Base-by-base conservation (phyloP, 2,113 vertebrate genomes). In the Cromileptes altivelis region DNA sequence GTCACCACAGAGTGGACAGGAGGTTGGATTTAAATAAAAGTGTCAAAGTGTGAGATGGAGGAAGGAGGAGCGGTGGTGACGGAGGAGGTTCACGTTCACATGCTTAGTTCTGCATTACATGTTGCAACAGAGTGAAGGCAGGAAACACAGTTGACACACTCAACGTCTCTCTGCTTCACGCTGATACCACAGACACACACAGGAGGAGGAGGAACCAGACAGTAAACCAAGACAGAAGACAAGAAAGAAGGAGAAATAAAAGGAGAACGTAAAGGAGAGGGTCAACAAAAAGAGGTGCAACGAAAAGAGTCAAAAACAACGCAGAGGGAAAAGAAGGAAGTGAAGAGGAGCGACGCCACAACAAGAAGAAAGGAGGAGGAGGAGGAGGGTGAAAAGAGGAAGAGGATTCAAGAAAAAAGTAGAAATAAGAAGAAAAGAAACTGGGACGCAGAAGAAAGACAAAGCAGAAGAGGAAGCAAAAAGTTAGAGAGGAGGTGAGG, bases 111-210 rank as follows among this genome's bases (percentile, higher is more conserved):
- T 85, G 81, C 85, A 57, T 85, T 72, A 78, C 30, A 49, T 6
- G 67, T 87, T 78, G 86, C 84, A 86, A 82, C 63, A 87, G 57
- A 68, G 52, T 3, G 40, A 67, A 18, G 49, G 61, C 87, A 91
- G 89, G 91, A 92, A 92, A 67, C 78, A 25, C 63, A 62, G 13
- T 75, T 80, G 85, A 85, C 82, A 80, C 69, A 40, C 4, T 83
- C 75, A 84, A 45, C 75, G 60, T 67, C 64, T 50, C 11, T 83
- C 25, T 88, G 78, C 81, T 58, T 74, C 68, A 83, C 80, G 37
- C 45, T 64, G 62, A 85, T 69, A 84, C 85, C 83, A 89, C 76
- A 82, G 58, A 45, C 42, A 45, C 42, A 45, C 42, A 75, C 21
- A 67, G 19, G 63, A 65, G 30, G 19, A 74, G 57, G 27, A 57